Conservation (phyloP, 2,113 vertebrate species). For the Serilophus lunatus region DNA sequence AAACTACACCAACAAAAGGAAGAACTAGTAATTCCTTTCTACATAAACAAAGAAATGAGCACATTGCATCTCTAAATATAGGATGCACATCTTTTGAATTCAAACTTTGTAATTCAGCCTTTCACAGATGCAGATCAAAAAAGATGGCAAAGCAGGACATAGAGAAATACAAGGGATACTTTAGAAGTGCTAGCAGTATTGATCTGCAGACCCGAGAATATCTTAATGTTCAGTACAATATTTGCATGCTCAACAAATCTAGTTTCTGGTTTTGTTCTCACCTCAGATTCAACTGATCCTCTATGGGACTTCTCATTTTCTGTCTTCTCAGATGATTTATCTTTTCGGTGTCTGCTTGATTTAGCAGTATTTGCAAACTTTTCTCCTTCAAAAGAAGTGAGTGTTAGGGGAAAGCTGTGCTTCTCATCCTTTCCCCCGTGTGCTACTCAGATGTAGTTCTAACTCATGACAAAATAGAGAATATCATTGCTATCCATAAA, state of each 20-base stretch:
- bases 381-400: conserved; percentile 57
- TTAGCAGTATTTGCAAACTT: conserved; percentile 67
- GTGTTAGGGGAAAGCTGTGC: background rate
- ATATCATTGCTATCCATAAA: background rate
- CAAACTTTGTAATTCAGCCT: background rate
- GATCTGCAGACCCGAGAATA: background rate
- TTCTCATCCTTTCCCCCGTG: conserved; percentile 69
- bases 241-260: background rate
- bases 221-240: background rate
- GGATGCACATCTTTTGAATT: background rate
- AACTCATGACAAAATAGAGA: background rate
- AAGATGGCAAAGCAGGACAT: background rate
- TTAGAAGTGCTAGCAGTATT: background rate
- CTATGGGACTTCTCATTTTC: conserved; percentile 70
- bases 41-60: background rate
- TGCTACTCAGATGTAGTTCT: conserved; percentile 39
- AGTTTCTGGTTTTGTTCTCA: conserved; percentile 16
- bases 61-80: background rate
- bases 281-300: conserved; percentile 52
- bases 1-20: background rate
- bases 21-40: background rate
- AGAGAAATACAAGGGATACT: background rate
- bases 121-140: background rate
- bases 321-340: conserved; percentile 67
- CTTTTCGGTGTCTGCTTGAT: conserved; percentile 71